Evolutionary conservation across 2,888 invertebrate genomes (phyloP).

Genomic region (Pterostichus niger): DNA sequence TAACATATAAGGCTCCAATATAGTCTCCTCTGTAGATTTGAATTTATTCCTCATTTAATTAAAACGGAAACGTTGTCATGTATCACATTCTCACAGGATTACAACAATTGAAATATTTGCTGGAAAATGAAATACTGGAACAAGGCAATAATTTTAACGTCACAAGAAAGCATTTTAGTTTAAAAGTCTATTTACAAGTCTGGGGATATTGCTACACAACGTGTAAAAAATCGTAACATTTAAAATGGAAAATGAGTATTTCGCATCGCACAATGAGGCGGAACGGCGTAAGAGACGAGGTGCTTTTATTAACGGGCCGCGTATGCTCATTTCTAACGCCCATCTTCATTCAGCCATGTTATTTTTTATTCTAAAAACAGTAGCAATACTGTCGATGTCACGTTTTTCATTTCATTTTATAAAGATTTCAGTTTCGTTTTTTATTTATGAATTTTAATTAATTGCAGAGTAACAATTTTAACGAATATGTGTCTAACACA

Average conservation of each 20-base stretch:
- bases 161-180: conserved; percentile 18
- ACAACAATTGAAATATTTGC: conserved; percentile 37
- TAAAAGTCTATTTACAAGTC: conserved; percentile 20
- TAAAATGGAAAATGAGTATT: conserved; percentile 44
- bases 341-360: background rate
- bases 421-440: too few species aligned
- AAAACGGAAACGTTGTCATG: conserved; percentile 10
- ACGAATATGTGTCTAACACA: too few species aligned
- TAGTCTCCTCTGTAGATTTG: background rate
- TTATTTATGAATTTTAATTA: too few species aligned
- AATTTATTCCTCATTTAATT: conserved; percentile 26
- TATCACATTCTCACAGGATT: conserved; percentile 24
- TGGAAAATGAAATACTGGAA: conserved; percentile 25
- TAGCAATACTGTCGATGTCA: too few species aligned
- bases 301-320: background rate
- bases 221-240: conserved; percentile 48
- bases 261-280: conserved; percentile 44
- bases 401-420: too few species aligned
- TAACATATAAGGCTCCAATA: background rate
- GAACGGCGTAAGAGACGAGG: conserved; percentile 13
- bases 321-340: conserved; percentile 11
- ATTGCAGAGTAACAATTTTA: too few species aligned
- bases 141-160: conserved; percentile 4
- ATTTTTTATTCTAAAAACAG: background rate
- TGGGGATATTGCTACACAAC: conserved; percentile 33